Percentiles rank a stretch among this genome's conserved stretches.
Conservation (phyloP, 2,113 vertebrate species). For the Microcebus griseorufus region DNA sequence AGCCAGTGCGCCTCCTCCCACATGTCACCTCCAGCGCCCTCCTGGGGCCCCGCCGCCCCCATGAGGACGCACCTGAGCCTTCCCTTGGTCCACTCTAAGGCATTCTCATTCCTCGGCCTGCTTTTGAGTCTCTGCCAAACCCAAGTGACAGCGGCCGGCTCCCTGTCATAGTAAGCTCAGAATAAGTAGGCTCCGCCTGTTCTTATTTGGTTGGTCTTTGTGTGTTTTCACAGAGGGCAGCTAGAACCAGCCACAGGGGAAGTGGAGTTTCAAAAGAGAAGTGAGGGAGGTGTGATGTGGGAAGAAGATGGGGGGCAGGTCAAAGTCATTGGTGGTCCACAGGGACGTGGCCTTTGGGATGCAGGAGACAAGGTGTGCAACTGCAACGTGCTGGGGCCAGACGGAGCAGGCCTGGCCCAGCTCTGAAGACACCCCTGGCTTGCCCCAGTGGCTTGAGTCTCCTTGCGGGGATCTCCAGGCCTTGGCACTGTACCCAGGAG, state of each 20-base stretch:
- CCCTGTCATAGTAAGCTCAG: background rate
- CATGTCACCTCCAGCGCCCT: background rate
- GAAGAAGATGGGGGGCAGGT: background rate
- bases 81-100: too few relatives aligned
- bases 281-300: too few relatives aligned
- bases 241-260: background rate
- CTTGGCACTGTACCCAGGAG: background rate
- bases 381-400: background rate
- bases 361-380: too few relatives aligned
- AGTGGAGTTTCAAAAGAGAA: background rate
- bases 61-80: background rate
- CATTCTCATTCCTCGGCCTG: background rate
- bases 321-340: accelerated
- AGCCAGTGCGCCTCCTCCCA: background rate
- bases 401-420: background rate
- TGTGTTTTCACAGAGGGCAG: background rate
- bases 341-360: background rate
- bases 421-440: background rate
- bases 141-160: background rate
- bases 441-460: background rate
- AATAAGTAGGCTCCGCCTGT: background rate
- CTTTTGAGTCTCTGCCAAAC: background rate
- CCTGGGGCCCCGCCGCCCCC: background rate
- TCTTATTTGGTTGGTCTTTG: background rate
- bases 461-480: background rate